Evolutionary conservation across 2,797 vertebrate genomes (phyloP).

Genomic region (Orientallactaga sibirica): DNA sequence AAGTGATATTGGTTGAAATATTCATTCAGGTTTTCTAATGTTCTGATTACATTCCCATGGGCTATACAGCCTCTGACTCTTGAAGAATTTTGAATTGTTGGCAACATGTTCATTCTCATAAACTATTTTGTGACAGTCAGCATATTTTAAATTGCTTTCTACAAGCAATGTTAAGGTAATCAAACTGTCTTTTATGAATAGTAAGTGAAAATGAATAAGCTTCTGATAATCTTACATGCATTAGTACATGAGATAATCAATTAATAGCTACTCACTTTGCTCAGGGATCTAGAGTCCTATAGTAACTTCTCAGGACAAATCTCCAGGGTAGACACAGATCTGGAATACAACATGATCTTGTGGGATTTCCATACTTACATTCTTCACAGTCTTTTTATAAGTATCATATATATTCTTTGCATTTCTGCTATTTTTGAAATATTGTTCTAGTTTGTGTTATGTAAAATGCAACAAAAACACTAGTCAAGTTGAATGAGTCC

Average conservation of each 20-base stretch:
- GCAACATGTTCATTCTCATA: conserved; percentile 1
- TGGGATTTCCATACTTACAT: not conserved
- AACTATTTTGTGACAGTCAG: not conserved
- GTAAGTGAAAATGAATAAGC: not conserved
- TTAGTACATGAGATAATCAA: not conserved
- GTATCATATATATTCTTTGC: not conserved
- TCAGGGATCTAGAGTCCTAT: not conserved
- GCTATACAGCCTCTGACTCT: not conserved
- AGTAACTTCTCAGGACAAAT: not conserved
- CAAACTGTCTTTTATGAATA: not conserved
- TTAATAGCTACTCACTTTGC: not conserved
- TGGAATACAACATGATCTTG: not conserved
- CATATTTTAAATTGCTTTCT: conserved; percentile 42
- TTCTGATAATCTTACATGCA: not conserved
- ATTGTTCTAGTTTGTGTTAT: not conserved
- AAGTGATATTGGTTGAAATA: not conserved
- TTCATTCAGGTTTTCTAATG: not conserved
- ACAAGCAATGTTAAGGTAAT: conserved; percentile 21
- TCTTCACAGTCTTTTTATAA: not conserved
- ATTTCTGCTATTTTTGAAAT: not conserved
- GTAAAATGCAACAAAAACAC: not conserved
- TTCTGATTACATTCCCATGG: not conserved
- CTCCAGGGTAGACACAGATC: not conserved
- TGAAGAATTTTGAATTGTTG: not conserved
- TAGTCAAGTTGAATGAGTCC: not conserved